Conservation (phyloP, 2,888 invertebrate genomes). For the Tenodera sinensis region DNA sequence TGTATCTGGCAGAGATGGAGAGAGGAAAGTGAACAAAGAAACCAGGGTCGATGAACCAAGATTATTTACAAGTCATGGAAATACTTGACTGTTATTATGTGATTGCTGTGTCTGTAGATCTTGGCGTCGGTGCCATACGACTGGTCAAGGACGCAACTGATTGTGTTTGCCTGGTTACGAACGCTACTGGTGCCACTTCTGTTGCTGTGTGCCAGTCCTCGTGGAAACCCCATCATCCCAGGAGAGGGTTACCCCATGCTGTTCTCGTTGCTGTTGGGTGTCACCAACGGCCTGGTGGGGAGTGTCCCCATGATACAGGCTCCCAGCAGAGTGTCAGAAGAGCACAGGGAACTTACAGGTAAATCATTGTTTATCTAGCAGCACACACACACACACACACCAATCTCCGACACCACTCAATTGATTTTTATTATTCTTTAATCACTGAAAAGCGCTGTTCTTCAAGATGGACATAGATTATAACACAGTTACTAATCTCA, state of each 20-base stretch:
- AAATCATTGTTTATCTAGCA: slow-evolving; percentile 32
- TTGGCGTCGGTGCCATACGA: slow-evolving; percentile 76
- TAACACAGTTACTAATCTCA: too few species aligned
- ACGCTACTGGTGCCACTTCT: slow-evolving; percentile 75
- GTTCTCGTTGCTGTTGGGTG: slow-evolving; percentile 67
- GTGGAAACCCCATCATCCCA: slow-evolving; percentile 66
- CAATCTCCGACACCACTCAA: too few species aligned
- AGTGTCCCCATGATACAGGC: slow-evolving; percentile 92
- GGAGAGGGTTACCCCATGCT: slow-evolving; percentile 63
- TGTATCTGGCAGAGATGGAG: too few species aligned
- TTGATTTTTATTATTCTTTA: too few species aligned
- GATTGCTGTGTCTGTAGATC: slow-evolving; percentile 50
- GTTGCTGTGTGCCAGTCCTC: slow-evolving; percentile 76
- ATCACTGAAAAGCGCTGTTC: too few species aligned
- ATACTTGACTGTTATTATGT: too few species aligned
- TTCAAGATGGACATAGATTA: too few species aligned
- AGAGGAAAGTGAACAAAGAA: too few species aligned
- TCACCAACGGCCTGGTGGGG: slow-evolving; percentile 84
- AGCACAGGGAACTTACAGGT: slow-evolving; percentile 85
- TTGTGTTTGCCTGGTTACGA: slow-evolving; percentile 70
- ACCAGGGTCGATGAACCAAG: too few species aligned
- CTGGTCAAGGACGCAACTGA: slow-evolving; percentile 76
- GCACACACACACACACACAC: too few species aligned
- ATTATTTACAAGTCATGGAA: too few species aligned
- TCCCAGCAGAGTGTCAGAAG: slow-evolving; percentile 79